Conservation (phyloP, 2,113 vertebrate genomes). For the Pogonocichla stellata region DNA sequence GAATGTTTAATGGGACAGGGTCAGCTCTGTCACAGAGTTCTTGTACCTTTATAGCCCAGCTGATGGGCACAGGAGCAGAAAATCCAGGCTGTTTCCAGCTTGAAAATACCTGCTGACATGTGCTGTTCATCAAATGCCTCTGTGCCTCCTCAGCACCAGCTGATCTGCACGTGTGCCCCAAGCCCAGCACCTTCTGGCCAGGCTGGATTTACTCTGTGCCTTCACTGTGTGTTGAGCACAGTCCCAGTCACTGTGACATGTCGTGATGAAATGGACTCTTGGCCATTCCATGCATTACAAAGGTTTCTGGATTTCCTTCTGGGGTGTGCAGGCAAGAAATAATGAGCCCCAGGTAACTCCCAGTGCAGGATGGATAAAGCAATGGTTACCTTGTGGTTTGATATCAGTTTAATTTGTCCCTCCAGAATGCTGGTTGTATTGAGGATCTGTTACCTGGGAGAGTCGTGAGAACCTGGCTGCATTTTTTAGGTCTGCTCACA, state of each 20-base stretch:
- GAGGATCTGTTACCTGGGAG: background rate
- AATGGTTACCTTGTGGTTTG: background rate
- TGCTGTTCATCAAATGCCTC: background rate
- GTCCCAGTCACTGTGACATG: background rate
- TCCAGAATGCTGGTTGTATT: background rate
- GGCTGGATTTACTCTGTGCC: background rate
- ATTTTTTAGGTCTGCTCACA: background rate
- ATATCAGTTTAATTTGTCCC: background rate
- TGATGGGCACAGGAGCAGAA: background rate
- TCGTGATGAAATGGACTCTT: background rate
- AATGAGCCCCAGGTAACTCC: background rate
- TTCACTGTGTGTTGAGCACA: accelerated
- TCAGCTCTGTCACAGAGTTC: background rate
- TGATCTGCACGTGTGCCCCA: background rate
- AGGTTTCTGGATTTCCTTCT: background rate
- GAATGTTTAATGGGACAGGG: background rate
- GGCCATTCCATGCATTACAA: background rate
- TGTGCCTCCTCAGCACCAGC: background rate
- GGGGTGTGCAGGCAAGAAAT: background rate
- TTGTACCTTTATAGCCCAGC: background rate
- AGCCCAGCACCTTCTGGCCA: background rate
- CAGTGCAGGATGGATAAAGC: background rate
- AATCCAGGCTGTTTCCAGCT: background rate
- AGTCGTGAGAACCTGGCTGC: background rate
- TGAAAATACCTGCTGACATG: background rate